Evolutionary conservation across 2,888 invertebrate species (phyloP), one percentile per base, ranked within the genome.

Genomic region (Hypomecis punctinalis): DNA sequence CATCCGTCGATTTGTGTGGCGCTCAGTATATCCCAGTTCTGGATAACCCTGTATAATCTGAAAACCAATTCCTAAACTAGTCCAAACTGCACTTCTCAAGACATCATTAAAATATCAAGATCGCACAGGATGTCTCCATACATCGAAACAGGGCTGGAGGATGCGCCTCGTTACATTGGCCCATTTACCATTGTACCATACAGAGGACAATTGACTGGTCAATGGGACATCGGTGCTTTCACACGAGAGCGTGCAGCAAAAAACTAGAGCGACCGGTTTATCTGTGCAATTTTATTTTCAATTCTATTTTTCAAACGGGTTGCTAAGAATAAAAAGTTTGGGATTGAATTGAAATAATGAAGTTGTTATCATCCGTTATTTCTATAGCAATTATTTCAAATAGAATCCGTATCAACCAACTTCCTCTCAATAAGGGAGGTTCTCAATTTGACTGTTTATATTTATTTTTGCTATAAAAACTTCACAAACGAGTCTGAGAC

Each of bases 61-160:
- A 43, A n/a, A 6, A 51, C 39, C 51, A 51, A 46, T 46, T 55
- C 45, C 9, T 5, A 10, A 56, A 45, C 52, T 13, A 35, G 58
- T 43, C 37, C n/a, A 0, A 36, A 53, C 63, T 11, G 37, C 35
- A 37, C 23, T 23, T 23, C 23, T 37, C 4, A 49, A 49, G 5
- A 35, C 42, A 8, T 39, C 35, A 8, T 11, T 11, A 6, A 33
- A n/a, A 43, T 46, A 36, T n/a, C 11, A 37, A 23, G 7, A 56
- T 36, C 5, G 23, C 10, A 47, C 45, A 55, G 55, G 58, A 59
- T 59, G 36, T 53, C 13, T 37, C 33, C 49, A 23, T 23, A 5
- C 33, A 33, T 13, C 6, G 23, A 36, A 56, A 52, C 56, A 48
- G 23, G 56, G 37, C 57, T 63, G 43, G 56, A 67, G 66, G 67